These are phyloP conservation scores for Heliconius hewitsoni DNA, from an alignment of 1,140 invertebrate species.

Conservation along the genomic window DNA sequence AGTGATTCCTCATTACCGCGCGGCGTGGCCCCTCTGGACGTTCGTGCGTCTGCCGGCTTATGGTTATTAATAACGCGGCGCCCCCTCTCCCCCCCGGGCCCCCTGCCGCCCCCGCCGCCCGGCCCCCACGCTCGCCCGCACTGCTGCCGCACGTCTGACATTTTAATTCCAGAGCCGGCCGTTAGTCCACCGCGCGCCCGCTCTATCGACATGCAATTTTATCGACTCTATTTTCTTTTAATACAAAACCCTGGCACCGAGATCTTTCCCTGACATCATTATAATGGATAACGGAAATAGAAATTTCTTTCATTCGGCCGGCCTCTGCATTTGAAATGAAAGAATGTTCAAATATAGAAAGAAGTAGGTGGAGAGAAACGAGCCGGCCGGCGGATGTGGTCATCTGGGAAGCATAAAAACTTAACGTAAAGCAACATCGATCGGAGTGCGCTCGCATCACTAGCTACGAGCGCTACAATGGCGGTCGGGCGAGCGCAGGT, in stretches of 20 bases:
- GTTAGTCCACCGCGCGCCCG: conserved; percentile 61
- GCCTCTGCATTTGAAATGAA: background rate
- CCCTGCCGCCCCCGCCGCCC: conserved; percentile 45
- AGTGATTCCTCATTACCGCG: conserved; percentile 80
- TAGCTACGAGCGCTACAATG: conserved; percentile 77
- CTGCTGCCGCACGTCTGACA: conserved; percentile 76
- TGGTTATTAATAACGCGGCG: conserved; percentile 77
- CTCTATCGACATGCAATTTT: conserved; percentile 65
- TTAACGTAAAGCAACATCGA: conserved; percentile 56
- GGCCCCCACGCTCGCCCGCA: conserved; percentile 59
- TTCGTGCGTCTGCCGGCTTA: conserved; percentile 79
- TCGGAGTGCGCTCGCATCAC: conserved; percentile 66
- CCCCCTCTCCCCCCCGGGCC: conserved; percentile 42
- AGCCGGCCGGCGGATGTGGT: background rate
- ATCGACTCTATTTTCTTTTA: conserved; percentile 54
- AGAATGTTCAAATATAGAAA: conserved; percentile 6
- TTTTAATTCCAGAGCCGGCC: conserved; percentile 78
- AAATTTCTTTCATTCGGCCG: conserved; percentile 8
- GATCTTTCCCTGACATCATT: conserved; percentile 16
- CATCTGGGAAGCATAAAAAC: conserved; percentile 37
- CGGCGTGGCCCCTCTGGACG: conserved; percentile 77
- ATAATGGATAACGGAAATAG: conserved; percentile 11
- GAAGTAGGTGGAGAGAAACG: conserved; percentile 1
- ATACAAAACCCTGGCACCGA: conserved; percentile 10
- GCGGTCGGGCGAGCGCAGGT: conserved; percentile 79